Evolutionary conservation across 1,140 invertebrate genomes (phyloP).

Genomic region (Bombus breviceps): DNA sequence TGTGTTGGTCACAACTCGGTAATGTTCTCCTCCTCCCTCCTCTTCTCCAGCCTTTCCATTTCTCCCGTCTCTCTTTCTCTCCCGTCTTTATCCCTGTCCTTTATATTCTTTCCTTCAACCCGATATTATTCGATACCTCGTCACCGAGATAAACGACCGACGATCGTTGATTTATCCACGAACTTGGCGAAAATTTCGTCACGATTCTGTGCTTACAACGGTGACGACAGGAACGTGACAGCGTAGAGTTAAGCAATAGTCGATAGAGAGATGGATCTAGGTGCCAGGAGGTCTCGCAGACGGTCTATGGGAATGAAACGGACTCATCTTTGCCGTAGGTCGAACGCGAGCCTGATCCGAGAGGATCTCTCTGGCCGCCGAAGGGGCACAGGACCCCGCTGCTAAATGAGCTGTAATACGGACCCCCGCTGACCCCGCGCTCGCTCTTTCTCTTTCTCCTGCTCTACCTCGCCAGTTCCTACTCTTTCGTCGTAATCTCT

Average conservation of each 20-base stretch:
- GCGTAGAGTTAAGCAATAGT: neutral
- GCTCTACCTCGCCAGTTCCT: conserved; percentile 1
- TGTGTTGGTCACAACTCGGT: conserved; percentile 69
- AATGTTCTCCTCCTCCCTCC: conserved; percentile 39
- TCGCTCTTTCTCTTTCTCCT: conserved; percentile 35
- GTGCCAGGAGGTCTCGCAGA: conserved; percentile 39
- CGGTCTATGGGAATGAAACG: conserved; percentile 70
- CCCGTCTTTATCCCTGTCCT: neutral
- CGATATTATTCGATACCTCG: neutral
- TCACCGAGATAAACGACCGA: neutral
- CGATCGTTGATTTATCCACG: neutral
- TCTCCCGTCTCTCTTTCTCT: conserved; percentile 39
- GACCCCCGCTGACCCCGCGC: conserved; percentile 78
- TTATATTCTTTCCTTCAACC: neutral
- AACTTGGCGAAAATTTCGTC: neutral
- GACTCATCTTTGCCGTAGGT: conserved; percentile 74
- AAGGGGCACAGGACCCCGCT: conserved; percentile 80
- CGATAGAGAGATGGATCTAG: conserved; percentile 43
- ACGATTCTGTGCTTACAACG: no score
- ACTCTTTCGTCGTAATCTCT: neutral
- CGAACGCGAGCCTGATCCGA: conserved; percentile 71
- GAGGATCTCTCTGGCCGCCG: conserved; percentile 71
- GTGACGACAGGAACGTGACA: neutral
- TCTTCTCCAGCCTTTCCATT: neutral
- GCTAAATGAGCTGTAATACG: conserved; percentile 83